Base-by-base conservation (phyloP, 1,140 invertebrate species). In the Patella vulgata region DNA sequence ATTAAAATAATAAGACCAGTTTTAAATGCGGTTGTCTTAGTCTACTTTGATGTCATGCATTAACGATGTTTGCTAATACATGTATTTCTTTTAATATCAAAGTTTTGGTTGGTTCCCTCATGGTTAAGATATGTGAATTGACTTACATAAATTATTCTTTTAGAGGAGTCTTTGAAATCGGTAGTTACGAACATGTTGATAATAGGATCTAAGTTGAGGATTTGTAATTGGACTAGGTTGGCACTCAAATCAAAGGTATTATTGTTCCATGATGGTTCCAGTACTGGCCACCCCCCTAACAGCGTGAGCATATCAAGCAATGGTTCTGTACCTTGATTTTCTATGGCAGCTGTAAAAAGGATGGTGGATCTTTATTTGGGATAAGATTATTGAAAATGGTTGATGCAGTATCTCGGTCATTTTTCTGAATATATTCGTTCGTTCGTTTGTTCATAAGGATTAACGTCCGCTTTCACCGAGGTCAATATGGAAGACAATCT, bases 221-320 rank as follows among this genome's bases (percentile, higher is more conserved):
- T 83, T 47, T 92, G 85, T 12, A 95, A 74, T 47, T 89, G 88
- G 3, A 90, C 91, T 68, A 92, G 88, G 52, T 93, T 77, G 39
- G 88, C 87, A 2, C 93, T 84, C 88, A 92, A 90, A 78, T 95
- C 88, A 74, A 81, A 71, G 0, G 81, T 75, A 0, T 67, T 70
- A 5, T 86, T 79, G 59, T 89, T 85, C 91, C 91, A 93, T 4
- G 70, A 9, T 51, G 53, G 0, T 83, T 61, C 74, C 27, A 89
- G 84, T 9, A 94, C 70, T 88, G 94, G 94, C 93, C 93, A 96
- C 2, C 92, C 92, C 44, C 93, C 93, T 4, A 95, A 79, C 53
- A 89, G 77, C 2, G 90, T 84, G 33, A 95, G 81, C 23, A 95
- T 84, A 46, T 89, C 85, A 3, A 50, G 27, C 5, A 71, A 51